phyloP scores from a whole-genome alignment of 30 jellyfish, hydroid and myxozoan species.

The Turritopsis rubra region DNA sequence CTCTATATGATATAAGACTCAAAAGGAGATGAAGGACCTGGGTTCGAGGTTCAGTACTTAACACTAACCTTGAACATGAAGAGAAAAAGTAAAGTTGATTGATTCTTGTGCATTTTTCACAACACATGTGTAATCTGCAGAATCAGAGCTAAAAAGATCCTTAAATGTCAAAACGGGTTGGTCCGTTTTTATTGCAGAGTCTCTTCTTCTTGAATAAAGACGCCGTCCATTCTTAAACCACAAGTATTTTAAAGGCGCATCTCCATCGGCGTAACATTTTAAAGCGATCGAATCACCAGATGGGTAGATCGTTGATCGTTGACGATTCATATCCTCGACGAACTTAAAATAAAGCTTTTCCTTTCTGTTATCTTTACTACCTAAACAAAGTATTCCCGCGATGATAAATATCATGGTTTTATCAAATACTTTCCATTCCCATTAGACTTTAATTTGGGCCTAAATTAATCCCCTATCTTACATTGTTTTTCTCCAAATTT shows the following conservation, averaged over 20 bases:
- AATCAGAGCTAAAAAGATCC: constrained; percentile 32
- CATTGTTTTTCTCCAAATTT: too few relatives aligned
- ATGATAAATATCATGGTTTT: too few relatives aligned
- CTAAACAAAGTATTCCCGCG: neutral
- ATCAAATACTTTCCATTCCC: too few relatives aligned
- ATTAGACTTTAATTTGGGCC: too few relatives aligned
- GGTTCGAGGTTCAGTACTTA: too few relatives aligned
- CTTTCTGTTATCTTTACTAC: neutral
- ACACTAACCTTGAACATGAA: constrained; percentile 51
- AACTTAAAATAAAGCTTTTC: neutral
- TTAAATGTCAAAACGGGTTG: constrained; percentile 35
- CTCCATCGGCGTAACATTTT: constrained; percentile 55
- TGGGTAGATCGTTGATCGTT: constrained; percentile 16
- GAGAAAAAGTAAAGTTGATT: constrained; percentile 27
- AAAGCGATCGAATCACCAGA: constrained; percentile 52
- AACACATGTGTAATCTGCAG: constrained; percentile 66
- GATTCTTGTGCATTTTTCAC: constrained; percentile 48
- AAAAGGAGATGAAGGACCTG: neutral
- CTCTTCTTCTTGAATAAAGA: constrained; percentile 66
- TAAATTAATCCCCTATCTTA: too few relatives aligned
- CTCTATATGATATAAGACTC: neutral
- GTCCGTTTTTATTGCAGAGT: constrained; percentile 16
- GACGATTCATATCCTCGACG: neutral
- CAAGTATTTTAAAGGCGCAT: constrained; percentile 47
- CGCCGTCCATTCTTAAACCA: too few relatives aligned